phyloP scores from a whole-genome alignment of 1,140 invertebrate genomes.

The Gryllus bimaculatus region DNA sequence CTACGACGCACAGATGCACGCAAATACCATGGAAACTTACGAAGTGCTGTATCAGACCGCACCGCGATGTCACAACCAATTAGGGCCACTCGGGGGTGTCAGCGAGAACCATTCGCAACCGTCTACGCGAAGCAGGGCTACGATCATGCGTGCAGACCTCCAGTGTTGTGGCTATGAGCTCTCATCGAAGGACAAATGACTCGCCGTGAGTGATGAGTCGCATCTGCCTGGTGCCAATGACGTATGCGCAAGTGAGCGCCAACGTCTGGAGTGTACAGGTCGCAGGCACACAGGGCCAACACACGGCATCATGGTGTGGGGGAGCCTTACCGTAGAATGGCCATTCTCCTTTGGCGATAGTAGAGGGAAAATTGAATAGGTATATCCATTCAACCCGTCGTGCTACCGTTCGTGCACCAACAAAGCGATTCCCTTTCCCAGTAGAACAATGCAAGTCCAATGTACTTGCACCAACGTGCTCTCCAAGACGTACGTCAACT shows the following conservation, averaged over 20 bases:
- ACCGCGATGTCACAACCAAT: not conserved
- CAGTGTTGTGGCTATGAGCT: too few relatives aligned
- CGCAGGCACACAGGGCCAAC: too few relatives aligned
- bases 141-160: not conserved
- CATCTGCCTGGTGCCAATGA: not conserved
- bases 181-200: too few relatives aligned
- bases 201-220: not conserved
- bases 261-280: too few relatives aligned
- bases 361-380: too few relatives aligned
- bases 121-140: not conserved
- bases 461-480: constrained; percentile 7
- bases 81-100: not conserved
- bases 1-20: constrained; percentile 3
- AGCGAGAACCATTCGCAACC: not conserved
- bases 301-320: too few relatives aligned
- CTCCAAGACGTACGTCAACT: constrained; percentile 6
- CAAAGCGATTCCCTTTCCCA: too few relatives aligned
- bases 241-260: too few relatives aligned
- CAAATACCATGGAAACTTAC: not conserved
- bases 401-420: not conserved
- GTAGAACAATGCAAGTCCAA: too few relatives aligned
- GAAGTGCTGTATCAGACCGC: not conserved
- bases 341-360: too few relatives aligned
- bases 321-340: too few relatives aligned
- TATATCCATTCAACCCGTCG: too few relatives aligned